Base-by-base conservation (phyloP, 2,113 vertebrate genomes). In the Triplophysa tibetana region DNA sequence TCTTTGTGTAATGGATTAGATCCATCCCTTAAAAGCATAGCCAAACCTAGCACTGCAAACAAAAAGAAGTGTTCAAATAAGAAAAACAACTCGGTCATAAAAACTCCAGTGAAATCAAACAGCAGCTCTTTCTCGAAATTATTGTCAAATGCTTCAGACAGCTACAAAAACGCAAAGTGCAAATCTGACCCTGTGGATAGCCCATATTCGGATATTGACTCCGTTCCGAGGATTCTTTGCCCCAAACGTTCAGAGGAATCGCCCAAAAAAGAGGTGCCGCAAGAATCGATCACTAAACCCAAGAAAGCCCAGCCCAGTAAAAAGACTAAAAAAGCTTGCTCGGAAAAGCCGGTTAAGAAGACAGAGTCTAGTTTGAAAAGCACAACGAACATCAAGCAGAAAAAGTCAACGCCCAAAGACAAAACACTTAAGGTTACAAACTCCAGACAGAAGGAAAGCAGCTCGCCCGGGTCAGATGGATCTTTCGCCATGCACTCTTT, bases 131-230 rank as follows among this genome's bases (percentile, higher is more conserved):
- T 75, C 63, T 75, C 86, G 4, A 89, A 85, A n/a, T 87, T 87
- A 48, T 66, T 78, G 2, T 70, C 87, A 1, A 54, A 45, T 17
- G 54, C 80, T 26, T 45, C 73, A 13, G 23, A 61, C 38, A 48
- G 10, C 0, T 76, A 78, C 13, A 80, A 78, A 68, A 67, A 83
- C 74, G 80, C 81, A 77, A 56, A 87, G 26, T 77, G 86, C 63
- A 87, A 88, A 81, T 85, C 90, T 19, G 88, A 90, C 67, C 81
- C 79, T 2, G 79, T 80, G 81, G 90, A 91, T 79, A 91, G 90
- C 0, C 91, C 89, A 0, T 92, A 91, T 68, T 81, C 89, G 14
- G 90, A 93, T 80, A 89, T 92, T 48, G 91, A 93, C 75, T 87
- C 91, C 0, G 88, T 93, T 72, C 92, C 92, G 0, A 86, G 89